Conservation (phyloP, 2,888 invertebrate species). For the Sphaerophoria rueppellii region DNA sequence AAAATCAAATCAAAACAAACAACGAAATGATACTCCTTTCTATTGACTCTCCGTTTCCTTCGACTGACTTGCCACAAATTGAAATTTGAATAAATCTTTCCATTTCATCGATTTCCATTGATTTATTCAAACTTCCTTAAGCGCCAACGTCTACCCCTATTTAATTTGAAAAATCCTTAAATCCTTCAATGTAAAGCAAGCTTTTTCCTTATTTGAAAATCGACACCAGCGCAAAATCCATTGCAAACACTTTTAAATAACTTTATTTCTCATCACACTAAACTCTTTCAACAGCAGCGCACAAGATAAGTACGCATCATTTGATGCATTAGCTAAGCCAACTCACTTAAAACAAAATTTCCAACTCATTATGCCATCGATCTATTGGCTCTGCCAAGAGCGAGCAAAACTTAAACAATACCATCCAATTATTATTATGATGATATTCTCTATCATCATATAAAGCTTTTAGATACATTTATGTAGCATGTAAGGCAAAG, state of each 20-base stretch:
- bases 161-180: not conserved
- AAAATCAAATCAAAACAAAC: not conserved
- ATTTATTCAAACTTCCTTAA: not conserved
- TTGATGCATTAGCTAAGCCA: conserved; percentile 56
- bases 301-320: conserved; percentile 54
- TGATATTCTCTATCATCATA: not conserved
- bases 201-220: not conserved
- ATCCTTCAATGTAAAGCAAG: not conserved
- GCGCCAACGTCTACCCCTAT: not conserved
- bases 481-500: not conserved
- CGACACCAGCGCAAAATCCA: not conserved
- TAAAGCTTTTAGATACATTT: not conserved
- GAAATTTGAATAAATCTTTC: not conserved
- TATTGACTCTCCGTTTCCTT: not conserved
- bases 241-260: not conserved
- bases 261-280: conserved; percentile 28
- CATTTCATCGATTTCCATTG: not conserved
- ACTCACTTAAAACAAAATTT: conserved; percentile 51
- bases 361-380: conserved; percentile 62
- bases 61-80: not conserved
- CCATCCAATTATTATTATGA: conserved; percentile 50
- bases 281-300: conserved; percentile 20
- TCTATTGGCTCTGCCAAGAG: conserved; percentile 30
- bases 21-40: not conserved
- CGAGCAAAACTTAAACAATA: conserved; percentile 44